These are phyloP conservation scores for Andricus grossulariae DNA, from an alignment of 1,140 invertebrate genomes.

Conservation along the genomic window DNA sequence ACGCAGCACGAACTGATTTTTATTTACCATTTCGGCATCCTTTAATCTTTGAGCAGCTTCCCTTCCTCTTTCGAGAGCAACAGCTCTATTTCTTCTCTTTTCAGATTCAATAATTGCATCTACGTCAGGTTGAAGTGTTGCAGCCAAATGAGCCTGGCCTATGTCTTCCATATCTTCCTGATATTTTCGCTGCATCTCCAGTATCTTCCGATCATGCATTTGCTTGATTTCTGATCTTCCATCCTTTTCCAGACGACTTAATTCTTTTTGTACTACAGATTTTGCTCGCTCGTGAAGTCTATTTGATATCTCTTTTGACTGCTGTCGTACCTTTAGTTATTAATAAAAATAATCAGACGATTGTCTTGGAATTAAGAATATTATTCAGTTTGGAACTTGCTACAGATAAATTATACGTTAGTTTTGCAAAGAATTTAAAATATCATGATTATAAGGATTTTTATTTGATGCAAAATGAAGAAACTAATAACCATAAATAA, in stretches of 20 bases:
- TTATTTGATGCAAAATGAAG: neutral
- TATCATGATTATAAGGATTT: constrained; percentile 8
- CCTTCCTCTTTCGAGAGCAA: constrained; percentile 69
- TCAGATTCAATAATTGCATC: constrained; percentile 60
- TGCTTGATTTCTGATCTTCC: constrained; percentile 67
- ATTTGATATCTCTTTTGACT: constrained; percentile 76
- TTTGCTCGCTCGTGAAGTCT: constrained; percentile 73
- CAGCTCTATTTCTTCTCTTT: constrained; percentile 61
- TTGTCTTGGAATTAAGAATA: constrained; percentile 26
- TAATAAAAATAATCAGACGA: constrained; percentile 21
- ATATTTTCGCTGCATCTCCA: constrained; percentile 74
- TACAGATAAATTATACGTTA: neutral
- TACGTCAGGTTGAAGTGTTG: constrained; percentile 66
- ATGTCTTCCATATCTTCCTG: constrained; percentile 75
- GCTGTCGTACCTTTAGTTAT: constrained; percentile 73
- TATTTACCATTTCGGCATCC: constrained; percentile 54
- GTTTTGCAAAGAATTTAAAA: neutral
- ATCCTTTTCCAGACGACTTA: constrained; percentile 70
- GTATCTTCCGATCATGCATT: constrained; percentile 71
- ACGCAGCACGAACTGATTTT: neutral
- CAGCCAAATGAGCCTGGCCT: constrained; percentile 72
- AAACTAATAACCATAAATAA: neutral
- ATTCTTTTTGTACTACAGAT: constrained; percentile 68
- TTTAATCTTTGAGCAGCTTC: constrained; percentile 67
- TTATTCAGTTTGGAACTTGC: neutral